Evolutionary conservation across 92 coral and sea anemone species (phyloP).

Genomic region (Porites evermanni): DNA sequence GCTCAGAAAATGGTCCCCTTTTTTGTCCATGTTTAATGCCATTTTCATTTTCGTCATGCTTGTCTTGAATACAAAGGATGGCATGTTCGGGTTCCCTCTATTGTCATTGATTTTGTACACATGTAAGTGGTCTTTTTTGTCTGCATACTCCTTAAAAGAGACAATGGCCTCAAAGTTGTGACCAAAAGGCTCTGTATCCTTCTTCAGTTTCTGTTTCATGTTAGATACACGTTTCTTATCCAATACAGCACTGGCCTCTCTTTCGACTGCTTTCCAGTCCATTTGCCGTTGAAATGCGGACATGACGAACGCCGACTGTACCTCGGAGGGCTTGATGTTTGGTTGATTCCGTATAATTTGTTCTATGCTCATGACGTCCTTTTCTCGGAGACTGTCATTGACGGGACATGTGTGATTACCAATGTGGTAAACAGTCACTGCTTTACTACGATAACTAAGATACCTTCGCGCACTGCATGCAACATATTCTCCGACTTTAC

Average conservation of each 20-base stretch:
- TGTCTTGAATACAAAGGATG: constrained; percentile 73
- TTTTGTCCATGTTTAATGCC: constrained; percentile 57
- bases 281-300: constrained; percentile 47
- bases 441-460: constrained; percentile 50
- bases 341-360: constrained; percentile 44
- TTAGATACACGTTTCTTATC: constrained; percentile 60
- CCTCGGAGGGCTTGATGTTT: constrained; percentile 59
- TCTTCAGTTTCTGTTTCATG: constrained; percentile 59
- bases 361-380: constrained; percentile 34
- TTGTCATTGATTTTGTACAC: constrained; percentile 63
- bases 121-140: constrained; percentile 66
- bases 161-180: constrained; percentile 75
- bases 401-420: constrained; percentile 80
- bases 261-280: constrained; percentile 66
- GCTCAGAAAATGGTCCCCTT: constrained; percentile 45
- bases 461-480: constrained; percentile 58
- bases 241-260: constrained; percentile 43
- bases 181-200: constrained; percentile 64
- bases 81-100: constrained; percentile 66
- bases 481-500: constrained; percentile 39
- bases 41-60: constrained; percentile 55
- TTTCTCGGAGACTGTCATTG: neutral
- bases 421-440: constrained; percentile 65
- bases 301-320: constrained; percentile 43
- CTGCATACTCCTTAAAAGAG: constrained; percentile 68